A percentile compares a stretch with the other conserved stretches of the same genome.
Evolutionary conservation across 2,113 vertebrate genomes (phyloP).

Genomic region (Isurus oxyrinchus): DNA sequence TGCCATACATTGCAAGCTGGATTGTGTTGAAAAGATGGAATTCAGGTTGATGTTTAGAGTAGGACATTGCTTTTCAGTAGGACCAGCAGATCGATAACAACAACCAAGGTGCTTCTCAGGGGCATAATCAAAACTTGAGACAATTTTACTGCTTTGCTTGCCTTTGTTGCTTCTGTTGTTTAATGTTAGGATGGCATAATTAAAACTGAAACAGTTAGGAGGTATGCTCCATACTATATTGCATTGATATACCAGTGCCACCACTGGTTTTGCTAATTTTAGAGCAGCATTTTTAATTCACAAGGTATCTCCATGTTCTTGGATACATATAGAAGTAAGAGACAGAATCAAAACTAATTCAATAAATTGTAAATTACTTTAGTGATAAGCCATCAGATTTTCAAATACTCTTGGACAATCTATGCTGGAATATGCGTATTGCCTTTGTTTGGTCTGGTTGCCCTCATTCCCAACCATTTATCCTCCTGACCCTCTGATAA

Average conservation of each 20-base stretch:
- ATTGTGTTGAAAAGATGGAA: too few species aligned
- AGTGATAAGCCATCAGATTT: background rate
- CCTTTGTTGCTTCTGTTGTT: background rate
- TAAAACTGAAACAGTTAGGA: background rate
- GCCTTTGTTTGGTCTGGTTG: too few species aligned
- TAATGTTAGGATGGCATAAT: background rate
- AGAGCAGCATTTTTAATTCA: background rate
- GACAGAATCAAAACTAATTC: background rate
- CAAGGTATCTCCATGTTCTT: background rate
- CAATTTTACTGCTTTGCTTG: background rate
- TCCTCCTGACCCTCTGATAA: too few species aligned
- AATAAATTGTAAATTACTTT: background rate
- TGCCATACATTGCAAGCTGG: too few species aligned
- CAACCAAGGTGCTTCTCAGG: background rate
- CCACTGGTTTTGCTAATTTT: background rate
- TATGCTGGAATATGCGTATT: too few species aligned
- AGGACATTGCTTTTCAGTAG: too few species aligned
- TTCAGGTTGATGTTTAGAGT: too few species aligned
- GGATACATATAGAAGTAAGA: background rate
- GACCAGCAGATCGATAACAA: background rate
- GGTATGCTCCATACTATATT: background rate
- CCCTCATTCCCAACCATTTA: too few species aligned
- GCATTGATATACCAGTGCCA: background rate
- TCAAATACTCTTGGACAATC: too few species aligned
- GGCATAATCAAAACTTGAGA: background rate